Conservation (phyloP, 2,888 invertebrate genomes). For the Phyllotreta cruciferae region DNA sequence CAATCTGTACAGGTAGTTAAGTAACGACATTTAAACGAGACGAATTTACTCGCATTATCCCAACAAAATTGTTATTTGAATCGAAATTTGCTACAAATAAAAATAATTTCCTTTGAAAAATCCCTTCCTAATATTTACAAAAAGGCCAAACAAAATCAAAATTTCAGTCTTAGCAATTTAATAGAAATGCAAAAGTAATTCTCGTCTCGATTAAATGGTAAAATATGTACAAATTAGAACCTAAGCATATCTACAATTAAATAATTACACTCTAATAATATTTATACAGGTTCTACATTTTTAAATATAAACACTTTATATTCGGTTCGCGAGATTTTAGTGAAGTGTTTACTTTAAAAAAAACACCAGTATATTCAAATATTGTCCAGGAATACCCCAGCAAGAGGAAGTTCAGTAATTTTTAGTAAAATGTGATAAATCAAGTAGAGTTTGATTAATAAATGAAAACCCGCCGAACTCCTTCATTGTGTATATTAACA, state of each 20-base stretch:
- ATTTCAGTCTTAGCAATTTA: too few relatives aligned
- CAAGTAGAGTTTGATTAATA: conserved; percentile 1
- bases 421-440: neutral
- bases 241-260: conserved; percentile 42
- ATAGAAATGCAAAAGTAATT: conserved; percentile 15
- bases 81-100: too few relatives aligned
- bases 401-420: conserved; percentile 17
- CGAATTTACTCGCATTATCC: conserved; percentile 30
- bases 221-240: conserved; percentile 41
- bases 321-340: neutral
- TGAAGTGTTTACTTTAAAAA: conserved; percentile 8
- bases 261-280: conserved; percentile 33
- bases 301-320: conserved; percentile 15
- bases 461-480: neutral
- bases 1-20: conserved; percentile 55
- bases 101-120: too few relatives aligned
- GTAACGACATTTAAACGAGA: conserved; percentile 39
- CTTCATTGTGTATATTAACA: neutral
- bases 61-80: neutral
- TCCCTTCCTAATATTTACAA: too few relatives aligned
- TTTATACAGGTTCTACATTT: conserved; percentile 8
- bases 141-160: too few relatives aligned
- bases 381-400: conserved; percentile 19
- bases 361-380: conserved; percentile 6
- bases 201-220: conserved; percentile 33